Conservation (phyloP, 2,113 vertebrate species). For the Vulpes vulpes region DNA sequence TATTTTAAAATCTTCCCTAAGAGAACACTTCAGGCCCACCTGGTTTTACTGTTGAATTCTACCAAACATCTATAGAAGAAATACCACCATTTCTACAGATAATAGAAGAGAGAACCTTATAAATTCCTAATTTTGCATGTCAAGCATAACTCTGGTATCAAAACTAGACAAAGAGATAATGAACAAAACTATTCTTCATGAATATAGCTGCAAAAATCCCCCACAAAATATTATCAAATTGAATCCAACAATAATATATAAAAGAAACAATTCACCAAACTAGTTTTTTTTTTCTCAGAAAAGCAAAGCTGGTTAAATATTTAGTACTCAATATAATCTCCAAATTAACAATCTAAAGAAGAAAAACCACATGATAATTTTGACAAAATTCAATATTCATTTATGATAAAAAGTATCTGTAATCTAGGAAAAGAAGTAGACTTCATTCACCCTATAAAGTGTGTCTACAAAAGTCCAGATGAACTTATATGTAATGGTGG, state of each 20-base stretch:
- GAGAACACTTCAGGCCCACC: not conserved
- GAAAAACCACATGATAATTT: not conserved
- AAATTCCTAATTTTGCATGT: not conserved
- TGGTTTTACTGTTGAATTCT: not conserved
- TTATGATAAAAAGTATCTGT: not conserved
- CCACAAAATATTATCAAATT: not conserved
- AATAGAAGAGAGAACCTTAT: not conserved
- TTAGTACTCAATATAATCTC: not conserved
- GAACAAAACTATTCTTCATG: not conserved
- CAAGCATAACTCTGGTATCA: not conserved
- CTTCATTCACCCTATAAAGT: not conserved
- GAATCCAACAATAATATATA: not conserved
- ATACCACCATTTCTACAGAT: not conserved
- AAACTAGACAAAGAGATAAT: not conserved
- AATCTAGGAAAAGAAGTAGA: not conserved
- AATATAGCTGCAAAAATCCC: not conserved
- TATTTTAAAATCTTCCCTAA: not conserved
- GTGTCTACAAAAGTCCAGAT: not conserved
- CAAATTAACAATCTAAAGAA: not conserved
- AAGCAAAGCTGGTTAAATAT: not conserved
- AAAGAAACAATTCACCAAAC: not conserved
- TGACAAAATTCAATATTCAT: not conserved
- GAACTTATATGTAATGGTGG: not conserved
- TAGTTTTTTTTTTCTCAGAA: not conserved
- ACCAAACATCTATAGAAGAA: not conserved